Evolutionary conservation across 2,888 invertebrate species (phyloP), one percentile per base, ranked within the genome.

Genomic region (Caradrina clavipalpis): DNA sequence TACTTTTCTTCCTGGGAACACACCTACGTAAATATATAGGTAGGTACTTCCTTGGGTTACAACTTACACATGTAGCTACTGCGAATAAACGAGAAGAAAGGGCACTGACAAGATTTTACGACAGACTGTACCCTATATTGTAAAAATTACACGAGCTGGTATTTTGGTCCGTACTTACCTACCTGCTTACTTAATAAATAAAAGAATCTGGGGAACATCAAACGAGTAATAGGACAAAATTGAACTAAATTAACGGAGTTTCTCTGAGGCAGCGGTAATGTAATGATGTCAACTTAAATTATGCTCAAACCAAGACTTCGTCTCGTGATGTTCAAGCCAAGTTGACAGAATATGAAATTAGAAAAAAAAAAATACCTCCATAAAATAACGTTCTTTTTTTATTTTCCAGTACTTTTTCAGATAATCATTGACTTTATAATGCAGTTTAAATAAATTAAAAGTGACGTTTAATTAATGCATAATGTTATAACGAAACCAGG

Each of bases 231-330:
- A 26, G 15, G 17, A 31, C 22, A 51, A 65, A 57, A 56, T 45
- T 51, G 15, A 7, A 26, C 45, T 11, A 47, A 15, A 13, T 35
- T 55, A 70, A 63, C 45, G 39, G 35, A 56, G 21, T 65, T 66
- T 57, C 11, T 57, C n/a, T 31, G 11, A 19, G 26, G 31, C 17
- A 19, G 39, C n/a, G 31, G 42, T 49, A 53, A 66, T 47, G 57
- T 74, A 58, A 67, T 74, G 39, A 57, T 51, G 19, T 64, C 35
- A 73, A 71, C 56, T 15, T 67, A 45, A 66, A 72, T 74, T 53
- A 67, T 67, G 49, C 42, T 31, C 31, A 35, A 58, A 22, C 22
- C 53, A 22, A 47, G 21, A 1, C 66, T 57, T 59, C 35, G 21
- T 6, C 73, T 49, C 53, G 53, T n/a, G 53, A 42, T 49, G 39